Conservation (phyloP, 2,797 vertebrate species). For the Nyctalus aviator region DNA sequence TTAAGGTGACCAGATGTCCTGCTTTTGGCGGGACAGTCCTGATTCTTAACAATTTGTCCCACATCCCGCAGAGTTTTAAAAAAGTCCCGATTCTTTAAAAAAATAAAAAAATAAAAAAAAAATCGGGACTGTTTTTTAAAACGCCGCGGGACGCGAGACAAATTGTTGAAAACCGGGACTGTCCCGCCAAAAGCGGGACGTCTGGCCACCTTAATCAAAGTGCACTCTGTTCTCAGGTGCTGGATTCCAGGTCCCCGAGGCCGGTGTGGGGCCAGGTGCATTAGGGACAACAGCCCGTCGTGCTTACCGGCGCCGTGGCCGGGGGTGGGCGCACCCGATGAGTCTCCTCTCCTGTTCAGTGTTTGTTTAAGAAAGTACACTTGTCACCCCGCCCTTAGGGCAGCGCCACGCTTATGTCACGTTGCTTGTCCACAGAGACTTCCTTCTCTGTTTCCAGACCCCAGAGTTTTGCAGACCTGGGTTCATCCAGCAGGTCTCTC, state of each 20-base stretch:
- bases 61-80: too few relatives aligned
- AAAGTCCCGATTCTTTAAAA: too few relatives aligned
- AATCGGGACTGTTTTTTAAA: too few relatives aligned
- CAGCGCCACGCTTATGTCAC: accelerated
- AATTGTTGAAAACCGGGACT: too few relatives aligned
- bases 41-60: too few relatives aligned
- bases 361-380: accelerated
- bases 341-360: accelerated
- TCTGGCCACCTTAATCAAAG: neutral
- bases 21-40: too few relatives aligned
- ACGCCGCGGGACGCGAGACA: too few relatives aligned
- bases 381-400: neutral
- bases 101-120: too few relatives aligned
- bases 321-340: accelerated
- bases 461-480: neutral
- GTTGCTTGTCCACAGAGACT: neutral
- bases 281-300: accelerated
- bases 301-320: too few relatives aligned
- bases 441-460: neutral
- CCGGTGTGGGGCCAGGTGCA: accelerated
- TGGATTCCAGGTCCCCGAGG: neutral
- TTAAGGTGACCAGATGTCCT: too few relatives aligned
- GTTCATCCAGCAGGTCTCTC: too few relatives aligned
- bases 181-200: too few relatives aligned
- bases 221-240: neutral